Base-by-base conservation (phyloP, 1,140 invertebrate genomes). In the Drosophila kanapiae region DNA sequence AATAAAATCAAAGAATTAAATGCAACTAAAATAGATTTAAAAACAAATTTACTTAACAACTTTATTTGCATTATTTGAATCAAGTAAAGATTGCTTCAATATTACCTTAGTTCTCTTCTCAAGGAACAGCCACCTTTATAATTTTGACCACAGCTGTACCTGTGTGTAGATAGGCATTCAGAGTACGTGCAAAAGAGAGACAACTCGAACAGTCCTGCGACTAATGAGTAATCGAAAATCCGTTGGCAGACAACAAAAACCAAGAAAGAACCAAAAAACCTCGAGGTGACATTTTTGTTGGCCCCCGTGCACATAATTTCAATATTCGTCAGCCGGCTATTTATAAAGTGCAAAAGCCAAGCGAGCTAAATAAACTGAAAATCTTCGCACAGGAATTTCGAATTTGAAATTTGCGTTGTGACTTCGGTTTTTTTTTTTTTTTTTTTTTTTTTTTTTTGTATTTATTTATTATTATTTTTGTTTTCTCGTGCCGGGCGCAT, bases 251-350 rank as follows among this genome's bases (percentile, higher is more conserved):
- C 64, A 59, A 53, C 54, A 71, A 70, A 54, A 56, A 54, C 40
- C 38, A 16, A 6, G 10, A 48, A 51, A 38, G 33, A 70, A 70
- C 45, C 40, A 48, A 49, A 53, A 61, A 75, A 68, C 65, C 75
- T 69, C 81, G 85, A 81, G 81, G 84, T 82, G 84, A 87, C 84
- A 87, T 88, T 87, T 84, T 88, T 80, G 84, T 90, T 84, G 81
- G 85, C 85, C 85, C 65, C 85, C 85, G 85, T 81, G 68, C 59
- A 75, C 85, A 90, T 90, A 90, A 90, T 90, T 90, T 90, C 78
- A 91, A 91, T 90, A 90, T 90, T 90, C 85, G 85, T 90, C 85
- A 90, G 86, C 85, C 49, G 54, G 85, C 85, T 90, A 90, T 90
- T 90, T 90, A 70, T 90, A 90, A 90, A 79, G 62, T 80, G 72